These are phyloP conservation scores for Misgurnus anguillicaudatus DNA, from an alignment of 2,113 vertebrate species.

Conservation along the genomic window DNA sequence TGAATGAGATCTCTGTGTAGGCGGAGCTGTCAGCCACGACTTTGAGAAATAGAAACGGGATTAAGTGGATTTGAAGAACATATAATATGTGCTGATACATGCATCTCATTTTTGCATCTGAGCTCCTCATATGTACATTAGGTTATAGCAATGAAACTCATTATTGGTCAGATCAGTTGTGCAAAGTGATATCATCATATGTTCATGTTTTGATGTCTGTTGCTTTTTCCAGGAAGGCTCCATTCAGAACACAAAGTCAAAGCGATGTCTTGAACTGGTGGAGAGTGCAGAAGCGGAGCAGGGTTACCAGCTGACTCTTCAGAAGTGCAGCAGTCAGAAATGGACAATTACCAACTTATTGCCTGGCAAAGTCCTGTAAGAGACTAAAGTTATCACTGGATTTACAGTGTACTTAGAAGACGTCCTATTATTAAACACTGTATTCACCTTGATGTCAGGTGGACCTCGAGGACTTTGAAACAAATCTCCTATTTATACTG, in stretches of 20 bases:
- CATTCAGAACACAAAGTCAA: constrained; percentile 91
- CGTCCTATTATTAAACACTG: constrained; percentile 21
- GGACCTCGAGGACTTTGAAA: constrained; percentile 2
- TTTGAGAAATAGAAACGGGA: too few species aligned
- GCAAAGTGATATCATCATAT: too few species aligned
- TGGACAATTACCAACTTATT: constrained; percentile 93
- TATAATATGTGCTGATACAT: too few species aligned
- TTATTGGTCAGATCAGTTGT: too few species aligned
- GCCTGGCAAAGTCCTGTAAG: constrained; percentile 78
- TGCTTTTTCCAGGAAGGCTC: constrained; percentile 80
- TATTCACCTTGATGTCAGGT: constrained; percentile 29
- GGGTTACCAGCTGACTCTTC: constrained; percentile 84
- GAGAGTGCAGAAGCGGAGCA: constrained; percentile 82
- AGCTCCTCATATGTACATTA: too few species aligned
- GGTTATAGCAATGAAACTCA: too few species aligned
- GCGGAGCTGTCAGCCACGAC: too few species aligned
- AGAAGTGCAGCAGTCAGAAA: constrained; percentile 87
- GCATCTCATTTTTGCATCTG: too few species aligned
- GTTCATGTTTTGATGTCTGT: not conserved
- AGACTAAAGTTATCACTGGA: constrained; percentile 1
- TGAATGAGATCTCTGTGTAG: too few species aligned
- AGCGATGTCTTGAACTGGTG: constrained; percentile 88
- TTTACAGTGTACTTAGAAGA: not conserved
- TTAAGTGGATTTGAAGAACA: too few species aligned
- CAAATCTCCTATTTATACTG: constrained; percentile 10